phyloP scores from a whole-genome alignment of 2,113 vertebrate genomes.

The Ochotona princeps region DNA sequence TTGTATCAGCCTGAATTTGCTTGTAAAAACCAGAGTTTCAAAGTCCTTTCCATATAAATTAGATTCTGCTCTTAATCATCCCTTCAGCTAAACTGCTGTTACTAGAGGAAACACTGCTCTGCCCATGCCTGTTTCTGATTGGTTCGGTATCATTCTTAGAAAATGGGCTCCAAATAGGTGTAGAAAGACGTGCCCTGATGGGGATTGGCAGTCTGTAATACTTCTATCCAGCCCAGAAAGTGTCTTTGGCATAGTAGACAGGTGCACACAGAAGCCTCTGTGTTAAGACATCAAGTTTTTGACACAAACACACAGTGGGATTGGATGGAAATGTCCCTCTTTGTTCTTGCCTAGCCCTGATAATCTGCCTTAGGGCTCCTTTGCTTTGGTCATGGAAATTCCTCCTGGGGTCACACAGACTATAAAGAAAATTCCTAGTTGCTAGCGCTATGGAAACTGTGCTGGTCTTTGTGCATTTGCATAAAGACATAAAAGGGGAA shows the following conservation, averaged over 20 bases:
- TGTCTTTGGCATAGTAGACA: slow-evolving; percentile 9
- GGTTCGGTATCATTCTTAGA: background rate
- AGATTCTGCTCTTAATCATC: background rate
- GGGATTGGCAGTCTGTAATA: background rate
- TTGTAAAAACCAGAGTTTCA: background rate
- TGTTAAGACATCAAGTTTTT: slow-evolving; percentile 78
- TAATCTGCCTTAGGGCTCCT: slow-evolving; percentile 72
- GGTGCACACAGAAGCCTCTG: background rate
- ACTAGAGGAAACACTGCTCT: background rate
- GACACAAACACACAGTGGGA: slow-evolving; percentile 70
- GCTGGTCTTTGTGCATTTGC: slow-evolving; percentile 66
- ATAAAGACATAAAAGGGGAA: slow-evolving; percentile 55
- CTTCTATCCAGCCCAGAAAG: slow-evolving; percentile 21
- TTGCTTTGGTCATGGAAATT: slow-evolving; percentile 73
- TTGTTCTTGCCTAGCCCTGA: slow-evolving; percentile 62
- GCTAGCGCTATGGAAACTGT: slow-evolving; percentile 17
- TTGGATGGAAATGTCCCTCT: slow-evolving; percentile 70
- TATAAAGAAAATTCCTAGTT: slow-evolving; percentile 62
- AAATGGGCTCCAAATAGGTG: background rate
- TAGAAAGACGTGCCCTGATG: background rate
- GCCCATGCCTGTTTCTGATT: background rate
- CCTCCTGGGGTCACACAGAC: slow-evolving; percentile 64
- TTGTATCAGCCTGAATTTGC: background rate
- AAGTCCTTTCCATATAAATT: background rate
- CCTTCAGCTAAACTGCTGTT: background rate